A percentile compares a stretch with the other conserved stretches of the same genome.
Evolutionary conservation across 1,140 invertebrate genomes (phyloP).

Genomic region (Ceratina calcarata): DNA sequence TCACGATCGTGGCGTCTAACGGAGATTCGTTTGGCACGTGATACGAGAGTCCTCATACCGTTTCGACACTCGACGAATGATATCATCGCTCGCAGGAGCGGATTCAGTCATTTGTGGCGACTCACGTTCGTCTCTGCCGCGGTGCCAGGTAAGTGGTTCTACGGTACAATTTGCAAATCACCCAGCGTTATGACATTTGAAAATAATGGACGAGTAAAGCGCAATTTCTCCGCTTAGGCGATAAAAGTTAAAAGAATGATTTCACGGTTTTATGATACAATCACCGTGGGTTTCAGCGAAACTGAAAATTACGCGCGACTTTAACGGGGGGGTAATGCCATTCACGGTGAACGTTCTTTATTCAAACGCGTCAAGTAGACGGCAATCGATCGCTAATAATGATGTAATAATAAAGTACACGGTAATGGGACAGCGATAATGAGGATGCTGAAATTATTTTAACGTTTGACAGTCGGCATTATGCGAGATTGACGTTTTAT

Average conservation of each 20-base stretch:
- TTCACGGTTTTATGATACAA: constrained; percentile 1
- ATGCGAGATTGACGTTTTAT: too few relatives aligned
- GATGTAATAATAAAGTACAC: too few relatives aligned
- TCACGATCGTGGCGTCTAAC: constrained; percentile 1
- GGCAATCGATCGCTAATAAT: too few relatives aligned
- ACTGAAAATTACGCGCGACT: neutral
- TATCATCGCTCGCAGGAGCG: constrained; percentile 62
- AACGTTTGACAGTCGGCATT: too few relatives aligned
- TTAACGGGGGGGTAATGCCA: neutral
- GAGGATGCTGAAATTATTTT: too few relatives aligned
- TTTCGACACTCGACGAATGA: constrained; percentile 64
- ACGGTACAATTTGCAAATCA: constrained; percentile 38
- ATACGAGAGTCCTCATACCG: constrained; percentile 51
- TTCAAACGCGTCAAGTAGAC: too few relatives aligned
- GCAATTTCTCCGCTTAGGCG: neutral
- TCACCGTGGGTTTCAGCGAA: neutral
- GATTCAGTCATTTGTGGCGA: constrained; percentile 58
- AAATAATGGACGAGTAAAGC: constrained; percentile 12
- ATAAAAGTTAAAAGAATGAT: neutral
- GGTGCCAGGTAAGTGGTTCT: constrained; percentile 31
- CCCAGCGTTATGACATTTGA: constrained; percentile 12
- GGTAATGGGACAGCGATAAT: too few relatives aligned
- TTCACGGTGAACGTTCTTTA: neutral
- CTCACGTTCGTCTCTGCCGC: constrained; percentile 35
- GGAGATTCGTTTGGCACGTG: constrained; percentile 19